phyloP scores from a whole-genome alignment of 2,888 invertebrate genomes.

The Xestia sexstrigata region DNA sequence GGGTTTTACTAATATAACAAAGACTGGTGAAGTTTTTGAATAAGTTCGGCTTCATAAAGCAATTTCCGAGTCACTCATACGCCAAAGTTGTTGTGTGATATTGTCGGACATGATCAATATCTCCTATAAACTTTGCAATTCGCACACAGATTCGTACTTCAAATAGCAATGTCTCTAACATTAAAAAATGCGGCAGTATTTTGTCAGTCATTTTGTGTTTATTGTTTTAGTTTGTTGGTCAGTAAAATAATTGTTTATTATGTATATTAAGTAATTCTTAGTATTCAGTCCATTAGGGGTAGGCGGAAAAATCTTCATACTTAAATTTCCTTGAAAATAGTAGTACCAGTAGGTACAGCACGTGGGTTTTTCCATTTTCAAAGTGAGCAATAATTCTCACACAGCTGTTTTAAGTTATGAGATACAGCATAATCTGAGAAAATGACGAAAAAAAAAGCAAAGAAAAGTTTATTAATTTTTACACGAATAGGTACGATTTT shows the following conservation, averaged over 20 bases:
- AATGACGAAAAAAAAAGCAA: not conserved
- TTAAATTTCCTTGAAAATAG: not conserved
- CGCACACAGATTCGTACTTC: not conserved
- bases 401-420: not conserved
- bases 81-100: not conserved
- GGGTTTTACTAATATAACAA: not conserved
- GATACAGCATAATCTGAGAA: not conserved
- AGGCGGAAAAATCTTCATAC: not conserved
- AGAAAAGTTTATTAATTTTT: too few relatives aligned
- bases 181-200: too few relatives aligned
- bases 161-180: not conserved
- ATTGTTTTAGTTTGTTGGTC: too few relatives aligned
- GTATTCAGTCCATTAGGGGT: not conserved
- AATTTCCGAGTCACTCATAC: too few relatives aligned
- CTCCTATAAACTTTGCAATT: not conserved
- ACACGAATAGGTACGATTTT: too few relatives aligned
- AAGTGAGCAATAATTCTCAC: not conserved
- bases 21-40: not conserved
- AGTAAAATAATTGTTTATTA: too few relatives aligned
- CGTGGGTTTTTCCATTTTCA: not conserved
- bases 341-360: not conserved
- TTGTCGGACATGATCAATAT: not conserved
- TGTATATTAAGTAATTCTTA: too few relatives aligned
- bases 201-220: too few relatives aligned
- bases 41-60: not conserved